Conservation (phyloP, 2,113 vertebrate species). For the Phycodurus eques region DNA sequence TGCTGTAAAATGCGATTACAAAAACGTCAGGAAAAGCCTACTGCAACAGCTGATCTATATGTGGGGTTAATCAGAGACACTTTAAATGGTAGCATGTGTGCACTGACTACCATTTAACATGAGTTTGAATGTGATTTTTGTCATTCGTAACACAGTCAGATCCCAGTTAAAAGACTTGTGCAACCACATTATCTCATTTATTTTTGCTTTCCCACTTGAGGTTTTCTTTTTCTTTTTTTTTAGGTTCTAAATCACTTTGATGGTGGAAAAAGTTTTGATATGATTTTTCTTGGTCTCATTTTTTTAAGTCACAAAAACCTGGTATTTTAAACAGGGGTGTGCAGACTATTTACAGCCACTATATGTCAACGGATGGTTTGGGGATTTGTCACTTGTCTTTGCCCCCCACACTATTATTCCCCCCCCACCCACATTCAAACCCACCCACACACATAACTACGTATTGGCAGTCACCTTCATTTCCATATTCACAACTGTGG, state of each 20-base stretch:
- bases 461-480: constrained; percentile 10
- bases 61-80: neutral
- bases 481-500: constrained; percentile 45
- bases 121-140: neutral
- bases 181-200: too few species aligned
- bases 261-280: constrained; percentile 37
- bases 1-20: too few species aligned
- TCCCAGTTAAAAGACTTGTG: too few species aligned
- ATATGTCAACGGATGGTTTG: constrained; percentile 36
- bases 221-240: too few species aligned
- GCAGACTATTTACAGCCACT: neutral
- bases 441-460: neutral
- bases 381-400: constrained; percentile 30
- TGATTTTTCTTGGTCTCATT: too few species aligned
- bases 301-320: too few species aligned
- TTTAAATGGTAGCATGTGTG: too few species aligned
- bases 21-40: too few species aligned
- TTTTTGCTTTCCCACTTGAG: too few species aligned
- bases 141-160: too few species aligned
- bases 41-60: neutral
- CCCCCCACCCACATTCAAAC: neutral
- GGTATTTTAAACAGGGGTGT: constrained; percentile 31
- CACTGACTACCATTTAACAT: neutral
- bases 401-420: too few species aligned
- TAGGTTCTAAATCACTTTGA: too few species aligned